Conservation (phyloP, 2,888 invertebrate genomes). For the Anoncus sp. region DNA sequence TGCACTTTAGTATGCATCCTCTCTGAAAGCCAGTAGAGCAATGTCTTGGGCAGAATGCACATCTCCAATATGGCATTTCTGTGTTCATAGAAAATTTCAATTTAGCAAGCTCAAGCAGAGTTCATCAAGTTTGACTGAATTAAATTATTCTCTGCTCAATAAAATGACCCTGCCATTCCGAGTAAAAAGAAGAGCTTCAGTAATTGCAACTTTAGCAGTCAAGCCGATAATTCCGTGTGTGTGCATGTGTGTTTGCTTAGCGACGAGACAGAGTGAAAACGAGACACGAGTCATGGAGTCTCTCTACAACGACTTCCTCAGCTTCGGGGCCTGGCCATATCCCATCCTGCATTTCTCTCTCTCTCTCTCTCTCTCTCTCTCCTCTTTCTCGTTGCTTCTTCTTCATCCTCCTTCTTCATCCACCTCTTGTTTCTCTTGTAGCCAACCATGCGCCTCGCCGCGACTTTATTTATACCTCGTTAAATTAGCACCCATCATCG, state of each 20-base stretch:
- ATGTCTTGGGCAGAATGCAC: conserved; percentile 24
- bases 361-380: too few relatives aligned
- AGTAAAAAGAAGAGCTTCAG: background rate
- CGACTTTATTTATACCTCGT: conserved; percentile 79
- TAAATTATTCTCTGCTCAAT: background rate
- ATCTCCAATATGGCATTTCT: background rate
- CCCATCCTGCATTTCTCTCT: conserved; percentile 53
- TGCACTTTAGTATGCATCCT: conserved; percentile 52
- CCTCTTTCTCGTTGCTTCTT: conserved; percentile 51
- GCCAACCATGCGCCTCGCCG: too few relatives aligned
- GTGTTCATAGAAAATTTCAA: background rate
- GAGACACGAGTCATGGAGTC: conserved; percentile 47
- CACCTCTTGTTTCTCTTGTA: conserved; percentile 51
- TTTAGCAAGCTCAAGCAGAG: background rate
- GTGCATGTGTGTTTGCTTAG: conserved; percentile 35
- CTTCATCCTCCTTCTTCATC: conserved; percentile 57
- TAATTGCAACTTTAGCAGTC: conserved; percentile 12
- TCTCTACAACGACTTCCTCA: conserved; percentile 67
- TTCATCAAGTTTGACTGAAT: background rate
- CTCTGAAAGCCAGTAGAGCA: conserved; percentile 26
- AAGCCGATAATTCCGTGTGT: conserved; percentile 26
- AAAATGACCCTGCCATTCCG: background rate
- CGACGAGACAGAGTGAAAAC: conserved; percentile 25
- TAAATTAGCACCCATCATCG: conserved; percentile 80
- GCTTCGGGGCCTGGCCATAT: conserved; percentile 45